Evolutionary conservation across 2,113 vertebrate genomes (phyloP), one percentile per base, ranked within the genome.

Genomic region (Lota lota): DNA sequence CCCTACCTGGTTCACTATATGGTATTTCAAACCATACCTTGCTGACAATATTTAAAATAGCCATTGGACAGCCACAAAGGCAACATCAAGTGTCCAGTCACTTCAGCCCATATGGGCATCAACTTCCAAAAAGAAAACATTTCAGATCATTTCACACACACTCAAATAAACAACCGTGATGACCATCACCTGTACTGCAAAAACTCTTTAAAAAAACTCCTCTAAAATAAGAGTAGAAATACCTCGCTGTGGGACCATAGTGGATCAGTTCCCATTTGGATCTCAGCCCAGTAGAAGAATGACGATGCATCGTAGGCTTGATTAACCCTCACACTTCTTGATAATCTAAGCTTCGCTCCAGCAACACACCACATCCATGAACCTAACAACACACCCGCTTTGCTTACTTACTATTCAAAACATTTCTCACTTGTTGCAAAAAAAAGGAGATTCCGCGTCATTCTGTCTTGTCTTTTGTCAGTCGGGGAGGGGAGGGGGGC

Each of bases 341-440:
- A 63, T 81, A 74, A 47, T 72, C 61, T 58, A 64, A 73, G 80
- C 70, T 76, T 67, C 0, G 76, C 85, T 82, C 73, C 69, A 33
- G 65, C 74, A 65, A 54, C 68, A 73, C 68, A 59, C 67, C 68
- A 11, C 12, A 86, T 76, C 81, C 75, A 56, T 72, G 63, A 70
- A 63, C 70, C 69, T 67, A 71, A 75, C 28, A 33, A 59, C 53
- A 64, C 72, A 50, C 83, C 76, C 84, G 74, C 80, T 89, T 73
- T 85, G 85, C 89, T 88, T 88, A 86, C 89, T 90, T 89, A 82
- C 70, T 80, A 90, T 90, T 92, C 85, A 88, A 72, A 88, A 17
- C 78, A 79, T 86, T 88, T 88, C 84, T 85, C 81, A 87, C 84
- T 88, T 79, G 73, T 88, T 91, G 87, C 90, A 90, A 87, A 88